Percentiles rank a stretch among this genome's conserved stretches.
Evolutionary conservation across 2,797 vertebrate species (phyloP).

Genomic region (Luscinia luscinia): DNA sequence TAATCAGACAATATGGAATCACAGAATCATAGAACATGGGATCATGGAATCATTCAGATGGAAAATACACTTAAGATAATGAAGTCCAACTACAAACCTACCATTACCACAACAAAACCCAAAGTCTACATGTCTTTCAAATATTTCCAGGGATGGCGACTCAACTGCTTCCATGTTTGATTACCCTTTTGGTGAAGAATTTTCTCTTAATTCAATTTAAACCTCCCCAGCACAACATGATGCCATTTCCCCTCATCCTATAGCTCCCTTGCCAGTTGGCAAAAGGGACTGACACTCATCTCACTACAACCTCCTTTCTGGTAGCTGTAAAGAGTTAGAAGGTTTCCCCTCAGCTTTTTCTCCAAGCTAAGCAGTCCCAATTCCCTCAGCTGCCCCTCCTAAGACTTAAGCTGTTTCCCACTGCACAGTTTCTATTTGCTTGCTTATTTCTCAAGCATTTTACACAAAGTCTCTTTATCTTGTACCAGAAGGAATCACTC

Average conservation of each 20-base stretch:
- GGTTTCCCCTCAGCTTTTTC: background rate
- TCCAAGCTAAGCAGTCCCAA: background rate
- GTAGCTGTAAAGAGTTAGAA: background rate
- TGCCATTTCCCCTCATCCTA: background rate
- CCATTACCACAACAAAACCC: background rate
- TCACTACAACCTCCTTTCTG: background rate
- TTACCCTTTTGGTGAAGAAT: background rate
- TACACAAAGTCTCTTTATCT: background rate
- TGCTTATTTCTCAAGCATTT: background rate
- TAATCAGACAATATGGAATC: background rate
- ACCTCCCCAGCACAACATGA: background rate
- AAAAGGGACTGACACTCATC: background rate
- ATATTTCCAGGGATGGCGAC: background rate
- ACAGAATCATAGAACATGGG: background rate
- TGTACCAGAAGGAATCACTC: background rate
- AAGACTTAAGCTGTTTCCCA: background rate
- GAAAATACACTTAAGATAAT: background rate
- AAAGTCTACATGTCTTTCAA: background rate
- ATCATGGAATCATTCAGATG: background rate
- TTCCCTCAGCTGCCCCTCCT: background rate
- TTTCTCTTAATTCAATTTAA: background rate
- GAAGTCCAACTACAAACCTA: background rate
- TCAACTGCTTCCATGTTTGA: background rate
- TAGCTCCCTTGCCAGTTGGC: background rate
- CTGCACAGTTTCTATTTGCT: too few relatives aligned